Evolutionary conservation across 2,888 invertebrate genomes (phyloP).

Genomic region (Vanessa cardui): DNA sequence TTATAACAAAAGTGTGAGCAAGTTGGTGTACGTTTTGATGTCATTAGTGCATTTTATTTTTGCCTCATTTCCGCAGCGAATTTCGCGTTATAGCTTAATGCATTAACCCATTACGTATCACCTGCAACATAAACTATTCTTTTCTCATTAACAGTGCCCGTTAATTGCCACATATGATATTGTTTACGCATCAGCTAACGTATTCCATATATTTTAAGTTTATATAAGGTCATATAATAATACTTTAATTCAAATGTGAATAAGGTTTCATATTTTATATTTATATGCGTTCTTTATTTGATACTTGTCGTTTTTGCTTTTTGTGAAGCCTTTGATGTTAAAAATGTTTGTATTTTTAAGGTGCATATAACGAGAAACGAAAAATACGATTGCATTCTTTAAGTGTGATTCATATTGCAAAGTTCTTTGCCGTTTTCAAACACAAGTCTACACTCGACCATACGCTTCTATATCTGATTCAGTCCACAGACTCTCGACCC

Average conservation of each 20-base stretch:
- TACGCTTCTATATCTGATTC: conserved; percentile 54
- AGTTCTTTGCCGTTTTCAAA: conserved; percentile 56
- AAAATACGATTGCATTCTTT: conserved; percentile 5
- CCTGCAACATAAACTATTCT: conserved; percentile 58
- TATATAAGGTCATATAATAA: too few species aligned
- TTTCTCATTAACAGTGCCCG: conserved; percentile 23
- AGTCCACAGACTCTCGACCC: conserved; percentile 60
- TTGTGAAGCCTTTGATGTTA: neutral
- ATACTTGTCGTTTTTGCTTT: too few species aligned
- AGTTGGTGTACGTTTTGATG: conserved; percentile 42
- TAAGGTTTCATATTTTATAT: too few species aligned
- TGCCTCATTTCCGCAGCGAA: conserved; percentile 49
- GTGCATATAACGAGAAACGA: neutral
- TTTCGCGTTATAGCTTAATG: conserved; percentile 62
- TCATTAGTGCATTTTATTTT: conserved; percentile 74
- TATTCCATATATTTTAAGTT: too few species aligned
- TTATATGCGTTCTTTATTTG: too few species aligned
- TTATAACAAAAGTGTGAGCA: conserved; percentile 16
- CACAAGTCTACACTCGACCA: conserved; percentile 54
- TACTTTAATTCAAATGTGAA: too few species aligned
- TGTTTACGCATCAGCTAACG: neutral
- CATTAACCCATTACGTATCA: conserved; percentile 70
- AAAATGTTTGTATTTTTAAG: neutral
- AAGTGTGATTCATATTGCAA: conserved; percentile 48
- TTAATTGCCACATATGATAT: conserved; percentile 21